Base-by-base conservation (phyloP, 2,888 invertebrate genomes). In the Luperina nickerlii region DNA sequence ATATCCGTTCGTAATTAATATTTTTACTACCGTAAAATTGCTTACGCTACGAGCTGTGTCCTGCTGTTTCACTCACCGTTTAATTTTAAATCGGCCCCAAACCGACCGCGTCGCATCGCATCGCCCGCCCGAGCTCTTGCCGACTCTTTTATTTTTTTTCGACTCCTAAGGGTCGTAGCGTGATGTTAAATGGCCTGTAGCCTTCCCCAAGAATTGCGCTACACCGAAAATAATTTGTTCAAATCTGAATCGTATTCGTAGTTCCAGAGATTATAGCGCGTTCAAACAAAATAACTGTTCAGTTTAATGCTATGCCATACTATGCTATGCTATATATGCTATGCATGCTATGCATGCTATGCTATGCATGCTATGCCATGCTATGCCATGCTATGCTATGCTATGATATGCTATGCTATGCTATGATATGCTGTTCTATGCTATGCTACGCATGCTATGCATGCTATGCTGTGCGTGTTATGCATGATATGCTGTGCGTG, bases 21-120 rank as follows among this genome's bases (percentile, higher is more conserved):
- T 7, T 32, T 7, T 27, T 20, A 76, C 48, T 67, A 76, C 67
- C 67, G 24, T 78, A 13, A 67, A 76, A 27, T 51, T 48, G 9
- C 13, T 13, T 68, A 8, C 32, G 18, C 18, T 63, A 63, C 63
- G 18, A 27, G 18, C 27, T 32, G 63, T 8, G 18, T 3, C 18
- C 27, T 27, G 8, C 27, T 8, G 62, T 32, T 8, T 27, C 8
- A 18, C 7, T 18, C 62, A 7, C 15, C 27, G 62, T 62, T 62
- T 62, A 15, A 27, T 27, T 27, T 15, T 0, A 62, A 62, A 27
- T 27, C 0, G 6, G 60, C 60, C 5, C 13, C n/a, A 2, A 1
- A n/a, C 54, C 24, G 9, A 54, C 57, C 57, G 57, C n/a, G n/a
- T 60, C 60, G 13, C n/a, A n/a, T 11, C 57, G 57, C 24, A 24